phyloP scores from a whole-genome alignment of 1,140 invertebrate species.

The Vollenhovia emeryi region DNA sequence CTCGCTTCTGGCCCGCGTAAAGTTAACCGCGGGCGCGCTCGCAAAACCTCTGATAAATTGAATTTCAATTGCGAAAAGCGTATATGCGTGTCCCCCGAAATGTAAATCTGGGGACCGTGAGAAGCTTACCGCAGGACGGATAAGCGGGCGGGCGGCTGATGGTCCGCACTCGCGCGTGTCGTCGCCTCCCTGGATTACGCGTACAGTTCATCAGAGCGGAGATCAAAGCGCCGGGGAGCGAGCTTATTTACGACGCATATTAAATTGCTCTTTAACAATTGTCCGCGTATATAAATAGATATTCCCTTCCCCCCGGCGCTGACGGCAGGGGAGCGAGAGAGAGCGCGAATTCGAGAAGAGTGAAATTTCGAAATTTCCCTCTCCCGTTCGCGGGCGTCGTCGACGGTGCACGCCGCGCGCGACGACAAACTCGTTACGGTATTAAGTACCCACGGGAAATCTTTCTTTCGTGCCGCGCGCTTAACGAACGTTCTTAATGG shows the following conservation, averaged over 20 bases:
- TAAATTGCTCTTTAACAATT: constrained; percentile 1
- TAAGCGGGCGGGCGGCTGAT: neutral
- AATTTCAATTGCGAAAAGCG: constrained; percentile 52
- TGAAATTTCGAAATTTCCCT: neutral
- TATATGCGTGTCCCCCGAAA: constrained; percentile 38
- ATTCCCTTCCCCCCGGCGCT: neutral
- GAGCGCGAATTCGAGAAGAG: neutral
- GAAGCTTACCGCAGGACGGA: constrained; percentile 6
- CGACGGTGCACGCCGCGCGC: neutral
- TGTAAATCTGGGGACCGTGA: constrained; percentile 6
- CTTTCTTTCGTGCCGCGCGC: constrained; percentile 47
- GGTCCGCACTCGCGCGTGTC: neutral
- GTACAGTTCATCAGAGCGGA: neutral
- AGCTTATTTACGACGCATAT: neutral
- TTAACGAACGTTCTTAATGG: constrained; percentile 49
- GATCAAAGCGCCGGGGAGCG: neutral
- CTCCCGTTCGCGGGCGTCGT: too few species aligned
- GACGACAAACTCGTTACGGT: constrained; percentile 39
- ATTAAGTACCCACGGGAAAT: constrained; percentile 53
- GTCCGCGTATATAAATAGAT: neutral
- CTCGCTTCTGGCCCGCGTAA: constrained; percentile 24
- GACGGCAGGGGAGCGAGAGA: too few species aligned
- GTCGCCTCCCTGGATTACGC: neutral
- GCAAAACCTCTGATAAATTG: constrained; percentile 47
- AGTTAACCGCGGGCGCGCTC: constrained; percentile 49